Conservation (phyloP, 1,140 invertebrate species). For the Neuroterus valhalla region DNA sequence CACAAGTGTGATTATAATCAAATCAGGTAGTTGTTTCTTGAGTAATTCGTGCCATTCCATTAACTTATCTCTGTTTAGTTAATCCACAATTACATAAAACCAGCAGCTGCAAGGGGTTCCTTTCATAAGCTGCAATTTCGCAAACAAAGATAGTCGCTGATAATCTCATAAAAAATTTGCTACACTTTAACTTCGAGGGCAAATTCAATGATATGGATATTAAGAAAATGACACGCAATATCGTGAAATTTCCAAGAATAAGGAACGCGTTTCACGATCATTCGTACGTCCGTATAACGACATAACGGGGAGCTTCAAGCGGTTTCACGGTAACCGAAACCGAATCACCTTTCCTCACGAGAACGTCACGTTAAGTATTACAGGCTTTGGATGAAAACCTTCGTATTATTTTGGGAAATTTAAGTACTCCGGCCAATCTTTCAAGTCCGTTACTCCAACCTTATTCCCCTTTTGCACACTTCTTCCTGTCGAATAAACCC, state of each 20-base stretch:
- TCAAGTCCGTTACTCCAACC: too few relatives aligned
- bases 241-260: constrained; percentile 42
- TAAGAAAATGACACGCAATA: constrained; percentile 30
- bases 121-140: not conserved
- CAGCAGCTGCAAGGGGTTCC: not conserved
- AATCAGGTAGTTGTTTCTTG: not conserved
- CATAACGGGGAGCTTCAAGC: constrained; percentile 45
- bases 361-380: constrained; percentile 13
- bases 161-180: constrained; percentile 38
- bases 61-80: not conserved
- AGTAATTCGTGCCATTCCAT: not conserved
- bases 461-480: too few relatives aligned
- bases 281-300: constrained; percentile 50
- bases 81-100: constrained; percentile 10
- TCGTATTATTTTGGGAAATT: too few relatives aligned
- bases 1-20: too few relatives aligned
- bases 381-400: not conserved
- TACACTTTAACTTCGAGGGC: not conserved
- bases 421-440: too few relatives aligned
- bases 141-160: not conserved
- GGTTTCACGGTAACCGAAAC: constrained; percentile 13
- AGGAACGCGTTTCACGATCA: constrained; percentile 44
- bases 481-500: too few relatives aligned
- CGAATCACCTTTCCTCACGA: constrained; percentile 16
- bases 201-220: not conserved